A percentile compares a stretch with the other conserved stretches of the same genome.
These are phyloP conservation scores for Dissostichus mawsoni DNA, from an alignment of 2,113 vertebrate species.

Conservation along the genomic window DNA sequence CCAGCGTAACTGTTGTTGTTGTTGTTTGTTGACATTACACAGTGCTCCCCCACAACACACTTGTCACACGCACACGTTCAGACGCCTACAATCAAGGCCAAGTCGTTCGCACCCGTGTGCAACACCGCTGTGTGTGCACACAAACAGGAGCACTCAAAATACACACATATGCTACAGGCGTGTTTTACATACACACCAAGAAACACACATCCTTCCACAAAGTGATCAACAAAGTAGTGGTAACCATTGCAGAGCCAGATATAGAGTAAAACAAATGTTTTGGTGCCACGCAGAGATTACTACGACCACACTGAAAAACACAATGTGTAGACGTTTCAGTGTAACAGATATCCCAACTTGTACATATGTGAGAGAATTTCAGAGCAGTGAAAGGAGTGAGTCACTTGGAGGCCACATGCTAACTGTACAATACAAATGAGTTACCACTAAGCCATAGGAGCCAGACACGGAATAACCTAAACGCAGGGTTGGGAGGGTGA, in stretches of 20 bases:
- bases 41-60: slow-evolving; percentile 67
- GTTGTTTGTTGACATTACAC: slow-evolving; percentile 79
- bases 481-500: background rate
- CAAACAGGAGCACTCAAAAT: slow-evolving; percentile 23
- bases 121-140: slow-evolving; percentile 25
- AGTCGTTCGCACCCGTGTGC: slow-evolving; percentile 62
- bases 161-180: slow-evolving; percentile 37
- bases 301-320: slow-evolving; percentile 67
- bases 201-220: slow-evolving; percentile 70
- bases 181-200: slow-evolving; percentile 31
- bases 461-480: slow-evolving; percentile 29
- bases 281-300: slow-evolving; percentile 70
- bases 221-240: slow-evolving; percentile 62
- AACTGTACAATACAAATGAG: slow-evolving; percentile 48
- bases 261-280: slow-evolving; percentile 67
- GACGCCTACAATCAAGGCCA: slow-evolving; percentile 48
- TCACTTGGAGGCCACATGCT: slow-evolving; percentile 40
- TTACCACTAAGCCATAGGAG: slow-evolving; percentile 44
- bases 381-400: slow-evolving; percentile 48
- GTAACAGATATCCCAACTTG: slow-evolving; percentile 63
- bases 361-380: slow-evolving; percentile 43
- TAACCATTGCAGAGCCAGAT: slow-evolving; percentile 62
- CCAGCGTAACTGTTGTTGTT: slow-evolving; percentile 74
- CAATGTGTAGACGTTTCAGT: slow-evolving; percentile 58
- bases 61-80: slow-evolving; percentile 62